These are phyloP conservation scores for Antennarius striatus DNA, from an alignment of 2,113 vertebrate species.

Conservation along the genomic window DNA sequence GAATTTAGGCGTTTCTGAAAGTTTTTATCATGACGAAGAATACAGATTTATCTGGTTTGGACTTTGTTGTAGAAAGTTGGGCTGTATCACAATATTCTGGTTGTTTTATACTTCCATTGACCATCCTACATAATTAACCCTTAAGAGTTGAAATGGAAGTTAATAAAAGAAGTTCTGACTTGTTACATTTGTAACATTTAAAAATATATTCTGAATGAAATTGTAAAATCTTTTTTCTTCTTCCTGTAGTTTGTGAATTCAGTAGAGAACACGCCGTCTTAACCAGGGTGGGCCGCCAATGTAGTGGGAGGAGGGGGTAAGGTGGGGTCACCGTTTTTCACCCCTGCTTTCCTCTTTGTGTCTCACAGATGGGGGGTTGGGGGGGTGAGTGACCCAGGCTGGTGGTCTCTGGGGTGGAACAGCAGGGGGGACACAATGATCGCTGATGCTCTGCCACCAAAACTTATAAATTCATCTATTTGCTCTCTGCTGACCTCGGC, in stretches of 20 bases:
- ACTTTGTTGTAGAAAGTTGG: too few species aligned
- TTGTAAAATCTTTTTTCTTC: too few species aligned
- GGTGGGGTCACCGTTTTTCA: constrained; percentile 21
- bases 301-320: not conserved
- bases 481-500: constrained; percentile 95
- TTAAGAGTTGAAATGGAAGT: too few species aligned
- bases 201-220: too few species aligned
- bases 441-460: constrained; percentile 83
- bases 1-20: too few species aligned
- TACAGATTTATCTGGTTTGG: too few species aligned
- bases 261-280: not conserved
- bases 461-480: constrained; percentile 99
- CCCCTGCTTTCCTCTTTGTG: constrained; percentile 50
- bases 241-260: not conserved
- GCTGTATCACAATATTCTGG: too few species aligned
- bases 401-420: constrained; percentile 84
- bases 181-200: too few species aligned
- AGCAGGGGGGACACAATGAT: constrained; percentile 80
- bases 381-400: constrained; percentile 65
- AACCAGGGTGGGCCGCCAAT: constrained; percentile 43
- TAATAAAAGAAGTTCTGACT: too few species aligned
- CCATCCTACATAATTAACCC: too few species aligned
- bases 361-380: constrained; percentile 44
- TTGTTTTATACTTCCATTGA: too few species aligned
- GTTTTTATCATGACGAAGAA: too few species aligned